phyloP scores from a whole-genome alignment of 2,888 invertebrate species.

The Nudaria mundana region DNA sequence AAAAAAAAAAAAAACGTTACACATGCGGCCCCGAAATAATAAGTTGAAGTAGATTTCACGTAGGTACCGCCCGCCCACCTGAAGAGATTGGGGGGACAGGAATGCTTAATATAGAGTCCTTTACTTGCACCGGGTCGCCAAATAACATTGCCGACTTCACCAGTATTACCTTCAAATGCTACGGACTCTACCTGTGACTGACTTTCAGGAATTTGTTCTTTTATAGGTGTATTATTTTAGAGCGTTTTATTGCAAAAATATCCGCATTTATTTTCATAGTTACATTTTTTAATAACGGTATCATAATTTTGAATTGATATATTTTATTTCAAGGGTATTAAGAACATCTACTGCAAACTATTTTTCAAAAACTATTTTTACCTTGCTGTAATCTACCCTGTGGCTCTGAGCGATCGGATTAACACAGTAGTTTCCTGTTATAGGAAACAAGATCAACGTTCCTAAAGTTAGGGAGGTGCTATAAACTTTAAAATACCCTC shows the following conservation, averaged over 20 bases:
- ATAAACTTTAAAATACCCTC: too few relatives aligned
- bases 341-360: too few relatives aligned
- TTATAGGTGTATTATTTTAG: constrained; percentile 34
- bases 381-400: too few relatives aligned
- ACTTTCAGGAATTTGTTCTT: constrained; percentile 31
- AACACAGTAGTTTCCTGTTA: too few relatives aligned
- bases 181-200: constrained; percentile 38
- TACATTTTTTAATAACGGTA: too few relatives aligned
- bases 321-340: too few relatives aligned
- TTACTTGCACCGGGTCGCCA: constrained; percentile 71
- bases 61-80: constrained; percentile 68
- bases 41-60: constrained; percentile 74
- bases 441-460: too few relatives aligned
- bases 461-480: too few relatives aligned
- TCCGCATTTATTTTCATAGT: too few relatives aligned
- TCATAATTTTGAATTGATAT: too few relatives aligned
- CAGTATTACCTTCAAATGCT: constrained; percentile 47
- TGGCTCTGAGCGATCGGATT: too few relatives aligned
- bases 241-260: constrained; percentile 21
- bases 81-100: constrained; percentile 73
- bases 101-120: constrained; percentile 79
- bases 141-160: constrained; percentile 71
- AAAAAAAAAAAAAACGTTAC: constrained; percentile 72
- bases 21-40: constrained; percentile 71
- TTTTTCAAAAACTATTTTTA: too few relatives aligned